A percentile compares a stretch with the other conserved stretches of the same genome.
Evolutionary conservation across 2,888 invertebrate genomes (phyloP).

Genomic region (Rhimphoctona megacephalus): DNA sequence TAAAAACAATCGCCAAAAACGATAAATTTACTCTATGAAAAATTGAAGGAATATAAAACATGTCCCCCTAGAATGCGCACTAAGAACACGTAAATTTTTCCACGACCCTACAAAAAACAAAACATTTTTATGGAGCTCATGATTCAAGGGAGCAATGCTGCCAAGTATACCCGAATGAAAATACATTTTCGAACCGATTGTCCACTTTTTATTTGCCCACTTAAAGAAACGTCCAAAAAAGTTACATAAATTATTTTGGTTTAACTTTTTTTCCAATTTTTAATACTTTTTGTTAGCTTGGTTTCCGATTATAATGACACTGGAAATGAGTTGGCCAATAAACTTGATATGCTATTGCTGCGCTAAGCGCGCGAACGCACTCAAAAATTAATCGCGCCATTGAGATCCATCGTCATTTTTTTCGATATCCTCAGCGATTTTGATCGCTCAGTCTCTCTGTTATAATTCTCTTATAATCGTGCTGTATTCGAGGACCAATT

Average conservation of each 20-base stretch:
- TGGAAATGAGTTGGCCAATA: slow-evolving; percentile 52
- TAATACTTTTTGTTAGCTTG: slow-evolving; percentile 12
- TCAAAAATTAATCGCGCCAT: slow-evolving; percentile 36
- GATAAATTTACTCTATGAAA: background rate
- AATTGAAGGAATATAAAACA: background rate
- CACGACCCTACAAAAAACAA: slow-evolving; percentile 9
- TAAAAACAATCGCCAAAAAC: slow-evolving; percentile 18
- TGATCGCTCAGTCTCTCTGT: slow-evolving; percentile 35
- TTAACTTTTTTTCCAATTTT: slow-evolving; percentile 7
- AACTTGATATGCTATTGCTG: slow-evolving; percentile 61
- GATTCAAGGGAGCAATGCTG: slow-evolving; percentile 18
- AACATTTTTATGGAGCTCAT: background rate
- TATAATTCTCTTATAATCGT: background rate
- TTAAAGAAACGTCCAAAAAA: slow-evolving; percentile 3
- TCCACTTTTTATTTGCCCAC: slow-evolving; percentile 3
- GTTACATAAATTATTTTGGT: background rate
- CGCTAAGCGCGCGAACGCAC: slow-evolving; percentile 68
- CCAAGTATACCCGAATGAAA: slow-evolving; percentile 36
- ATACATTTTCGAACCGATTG: slow-evolving; percentile 31
- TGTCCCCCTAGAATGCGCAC: background rate
- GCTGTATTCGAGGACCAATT: background rate
- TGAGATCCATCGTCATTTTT: slow-evolving; percentile 63
- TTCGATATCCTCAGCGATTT: slow-evolving; percentile 37
- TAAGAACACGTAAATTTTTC: slow-evolving; percentile 15
- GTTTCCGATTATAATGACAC: slow-evolving; percentile 57